phyloP scores from a whole-genome alignment of 2,113 vertebrate species.

The Nipponia nippon region DNA sequence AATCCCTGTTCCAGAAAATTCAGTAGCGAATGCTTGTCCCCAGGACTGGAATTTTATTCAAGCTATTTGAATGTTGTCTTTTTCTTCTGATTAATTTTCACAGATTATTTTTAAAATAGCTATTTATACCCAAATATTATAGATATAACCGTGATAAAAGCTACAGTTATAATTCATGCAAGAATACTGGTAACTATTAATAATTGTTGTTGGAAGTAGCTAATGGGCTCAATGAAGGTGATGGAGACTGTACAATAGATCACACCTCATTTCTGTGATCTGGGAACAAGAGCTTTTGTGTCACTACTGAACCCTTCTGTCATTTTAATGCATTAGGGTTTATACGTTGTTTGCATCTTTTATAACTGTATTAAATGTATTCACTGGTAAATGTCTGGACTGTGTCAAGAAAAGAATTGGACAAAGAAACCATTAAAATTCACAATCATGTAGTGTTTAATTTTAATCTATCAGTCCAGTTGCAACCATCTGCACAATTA shows the following conservation, averaged over 20 bases:
- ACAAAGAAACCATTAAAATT: not conserved
- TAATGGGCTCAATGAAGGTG: not conserved
- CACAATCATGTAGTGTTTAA: not conserved
- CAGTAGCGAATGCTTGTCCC: not conserved
- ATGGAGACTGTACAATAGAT: not conserved
- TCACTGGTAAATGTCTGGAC: not conserved
- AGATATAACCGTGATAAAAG: not conserved
- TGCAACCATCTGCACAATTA: not conserved
- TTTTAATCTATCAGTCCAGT: not conserved
- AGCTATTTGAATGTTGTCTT: not conserved
- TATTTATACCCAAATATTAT: not conserved
- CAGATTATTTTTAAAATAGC: not conserved
- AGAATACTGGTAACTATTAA: not conserved
- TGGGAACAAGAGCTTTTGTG: not conserved
- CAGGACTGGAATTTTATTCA: not conserved
- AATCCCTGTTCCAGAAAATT: not conserved
- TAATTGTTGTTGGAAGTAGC: not conserved
- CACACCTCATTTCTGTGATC: not conserved
- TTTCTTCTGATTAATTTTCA: not conserved
- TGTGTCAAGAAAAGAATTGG: not conserved
- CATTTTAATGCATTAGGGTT: not conserved
- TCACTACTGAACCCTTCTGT: not conserved
- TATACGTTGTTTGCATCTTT: not conserved
- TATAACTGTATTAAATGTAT: not conserved
- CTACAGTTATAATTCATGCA: not conserved